These are phyloP conservation scores for Zenarchopterus dispar DNA, from an alignment of 2,797 vertebrate species.

Conservation along the genomic window DNA sequence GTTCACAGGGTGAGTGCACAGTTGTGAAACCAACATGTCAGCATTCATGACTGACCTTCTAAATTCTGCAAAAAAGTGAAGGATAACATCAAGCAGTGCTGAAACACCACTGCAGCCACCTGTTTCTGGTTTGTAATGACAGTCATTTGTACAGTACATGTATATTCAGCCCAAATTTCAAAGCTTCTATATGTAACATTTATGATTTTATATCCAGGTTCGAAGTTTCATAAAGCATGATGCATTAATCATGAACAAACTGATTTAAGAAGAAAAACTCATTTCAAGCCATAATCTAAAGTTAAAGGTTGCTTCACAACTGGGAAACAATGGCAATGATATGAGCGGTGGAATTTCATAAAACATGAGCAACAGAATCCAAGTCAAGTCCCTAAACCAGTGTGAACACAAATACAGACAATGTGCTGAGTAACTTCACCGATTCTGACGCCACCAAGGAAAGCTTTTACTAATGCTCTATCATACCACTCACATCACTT, in stretches of 20 bases:
- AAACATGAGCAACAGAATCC: background rate
- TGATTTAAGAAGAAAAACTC: too few species aligned
- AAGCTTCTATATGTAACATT: background rate
- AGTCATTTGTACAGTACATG: background rate
- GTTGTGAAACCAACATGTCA: constrained; percentile 48
- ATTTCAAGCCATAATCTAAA: background rate
- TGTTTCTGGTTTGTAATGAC: constrained; percentile 1
- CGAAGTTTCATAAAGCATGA: background rate
- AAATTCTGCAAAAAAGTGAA: constrained; percentile 6
- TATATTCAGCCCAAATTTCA: constrained; percentile 7
- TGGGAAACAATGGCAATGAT: constrained; percentile 21
- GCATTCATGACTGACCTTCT: constrained; percentile 19
- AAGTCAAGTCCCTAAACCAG: constrained; percentile 7
- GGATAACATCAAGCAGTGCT: constrained; percentile 1
- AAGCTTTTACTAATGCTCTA: constrained; percentile 71
- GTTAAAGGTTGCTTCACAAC: constrained; percentile 38
- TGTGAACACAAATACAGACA: constrained; percentile 26
- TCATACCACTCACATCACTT: background rate
- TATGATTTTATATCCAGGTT: background rate
- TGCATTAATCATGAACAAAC: too few species aligned
- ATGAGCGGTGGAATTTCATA: constrained; percentile 6
- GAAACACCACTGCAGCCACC: constrained; percentile 10
- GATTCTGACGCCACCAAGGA: constrained; percentile 22
- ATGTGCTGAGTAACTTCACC: constrained; percentile 32
- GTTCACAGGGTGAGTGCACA: constrained; percentile 57